A percentile compares a stretch with the other conserved stretches of the same genome.
Evolutionary conservation across 2,888 invertebrate genomes (phyloP).

Genomic region (Drosophila subsilvestris): DNA sequence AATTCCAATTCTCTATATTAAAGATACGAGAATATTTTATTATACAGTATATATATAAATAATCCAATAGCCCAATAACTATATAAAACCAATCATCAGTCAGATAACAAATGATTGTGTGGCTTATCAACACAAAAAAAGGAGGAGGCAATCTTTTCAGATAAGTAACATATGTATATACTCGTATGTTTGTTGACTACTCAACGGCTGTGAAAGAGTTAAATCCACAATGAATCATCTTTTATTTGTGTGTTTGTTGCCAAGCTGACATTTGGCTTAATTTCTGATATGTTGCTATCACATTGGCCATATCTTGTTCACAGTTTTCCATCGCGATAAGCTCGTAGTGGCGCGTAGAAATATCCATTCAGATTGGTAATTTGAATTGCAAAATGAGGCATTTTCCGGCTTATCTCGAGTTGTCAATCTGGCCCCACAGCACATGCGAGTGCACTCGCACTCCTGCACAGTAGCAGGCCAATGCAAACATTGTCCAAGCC

Average conservation of each 20-base stretch:
- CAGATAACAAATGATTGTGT: background rate
- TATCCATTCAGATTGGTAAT: conserved; percentile 50
- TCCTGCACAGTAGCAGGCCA: conserved; percentile 55
- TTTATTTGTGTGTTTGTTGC: conserved; percentile 1
- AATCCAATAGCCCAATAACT: background rate
- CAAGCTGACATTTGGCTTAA: conserved; percentile 49
- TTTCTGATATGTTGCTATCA: conserved; percentile 52
- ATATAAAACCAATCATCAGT: background rate
- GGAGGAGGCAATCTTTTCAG: background rate
- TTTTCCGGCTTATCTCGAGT: conserved; percentile 55
- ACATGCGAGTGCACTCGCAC: conserved; percentile 4
- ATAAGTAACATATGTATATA: background rate
- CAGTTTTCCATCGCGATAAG: conserved; percentile 43
- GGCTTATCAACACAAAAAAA: background rate
- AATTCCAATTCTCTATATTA: too few species aligned
- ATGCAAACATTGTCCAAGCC: conserved; percentile 28
- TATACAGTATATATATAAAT: background rate
- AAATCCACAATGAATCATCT: background rate
- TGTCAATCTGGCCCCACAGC: conserved; percentile 13
- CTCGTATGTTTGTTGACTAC: background rate
- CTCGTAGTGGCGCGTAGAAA: background rate
- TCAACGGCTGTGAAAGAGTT: background rate
- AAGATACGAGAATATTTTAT: too few species aligned
- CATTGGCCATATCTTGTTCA: conserved; percentile 48
- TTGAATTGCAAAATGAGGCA: conserved; percentile 67